phyloP scores from a whole-genome alignment of 2,888 invertebrate genomes.

The Mesoligia furuncula region DNA sequence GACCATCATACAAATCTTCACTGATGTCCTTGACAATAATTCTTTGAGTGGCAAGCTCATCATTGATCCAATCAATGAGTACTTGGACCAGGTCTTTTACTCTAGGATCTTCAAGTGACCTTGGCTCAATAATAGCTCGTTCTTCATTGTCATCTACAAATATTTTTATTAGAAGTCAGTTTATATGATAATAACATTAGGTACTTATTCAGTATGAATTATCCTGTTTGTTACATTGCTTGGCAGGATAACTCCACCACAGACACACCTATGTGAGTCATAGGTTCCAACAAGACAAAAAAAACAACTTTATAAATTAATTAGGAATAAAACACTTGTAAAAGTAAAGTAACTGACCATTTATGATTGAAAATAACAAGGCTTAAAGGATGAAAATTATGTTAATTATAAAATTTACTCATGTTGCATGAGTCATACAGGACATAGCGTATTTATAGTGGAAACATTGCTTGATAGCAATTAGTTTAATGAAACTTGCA shows the following conservation, averaged over 20 bases:
- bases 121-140: constrained; percentile 97
- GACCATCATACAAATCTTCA: constrained; percentile 99
- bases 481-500: not conserved
- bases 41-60: constrained; percentile 98
- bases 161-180: not conserved
- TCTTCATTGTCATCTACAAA: constrained; percentile 98
- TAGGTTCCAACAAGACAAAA: not conserved
- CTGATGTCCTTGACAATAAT: constrained; percentile 99
- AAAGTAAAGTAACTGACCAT: not conserved
- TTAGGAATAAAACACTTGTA: not conserved
- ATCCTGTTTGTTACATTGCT: constrained; percentile 52
- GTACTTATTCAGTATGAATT: constrained; percentile 15
- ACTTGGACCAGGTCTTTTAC: constrained; percentile 95
- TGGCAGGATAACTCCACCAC: constrained; percentile 36
- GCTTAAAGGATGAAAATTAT: not conserved
- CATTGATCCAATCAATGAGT: constrained; percentile 99
- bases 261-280: constrained; percentile 48
- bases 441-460: not conserved
- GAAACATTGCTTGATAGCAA: not conserved
- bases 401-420: constrained; percentile 24
- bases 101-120: constrained; percentile 96
- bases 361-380: constrained; percentile 1
- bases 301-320: not conserved
- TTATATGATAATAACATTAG: not conserved
- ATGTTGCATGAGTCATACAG: constrained; percentile 32